Evolutionary conservation across 2,888 invertebrate species (phyloP), one percentile per base, ranked within the genome.

Genomic region (Brachyptera putata): DNA sequence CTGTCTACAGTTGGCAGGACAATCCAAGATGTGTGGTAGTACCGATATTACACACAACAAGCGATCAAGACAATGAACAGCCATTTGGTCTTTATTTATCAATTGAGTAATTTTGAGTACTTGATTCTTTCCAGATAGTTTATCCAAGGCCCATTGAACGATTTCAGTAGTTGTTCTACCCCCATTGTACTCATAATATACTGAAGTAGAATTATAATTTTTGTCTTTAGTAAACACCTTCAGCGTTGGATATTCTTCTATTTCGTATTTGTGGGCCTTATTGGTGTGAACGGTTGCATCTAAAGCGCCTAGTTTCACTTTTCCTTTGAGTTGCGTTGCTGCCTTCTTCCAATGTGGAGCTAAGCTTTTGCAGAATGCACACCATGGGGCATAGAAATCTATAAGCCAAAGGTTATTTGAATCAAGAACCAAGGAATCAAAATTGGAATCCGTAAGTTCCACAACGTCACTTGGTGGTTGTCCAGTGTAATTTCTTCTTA

Each of bases 321-420:
- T 97, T 69, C 97, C 98, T 78, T 95, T 95, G 18, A 99, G 83
- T 73, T 95, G 89, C 4, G 86, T 79, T 16, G 99, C 98, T 1
- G 98, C 98, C 71, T 88, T 85, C 13, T 90, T 91, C 97, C 97
- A 99, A 66, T 96, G 91, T 0, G 98, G 98, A 58, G 90, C 96
- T 57, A 98, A 79, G 72, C 89, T 94, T 78, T 98, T 96, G 78
- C 96, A 96, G 75, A 96, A 95, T 3, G 95, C 95, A 74, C 95
- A 95, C 90, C 95, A 95, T 0, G 93, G 92, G 4, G 98, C 98
- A 75, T 85, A 98, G 81, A 99, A 98, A 76, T 98, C 97, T 1
- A 99, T 95, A 67, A 99, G 77, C 96, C 97, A 98, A 75, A 95
- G 82, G 71, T 98, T 97, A 14, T 96, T 92, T 49, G 95, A 95